Conservation (phyloP, 2,888 invertebrate genomes). For the Arctia plantaginis region DNA sequence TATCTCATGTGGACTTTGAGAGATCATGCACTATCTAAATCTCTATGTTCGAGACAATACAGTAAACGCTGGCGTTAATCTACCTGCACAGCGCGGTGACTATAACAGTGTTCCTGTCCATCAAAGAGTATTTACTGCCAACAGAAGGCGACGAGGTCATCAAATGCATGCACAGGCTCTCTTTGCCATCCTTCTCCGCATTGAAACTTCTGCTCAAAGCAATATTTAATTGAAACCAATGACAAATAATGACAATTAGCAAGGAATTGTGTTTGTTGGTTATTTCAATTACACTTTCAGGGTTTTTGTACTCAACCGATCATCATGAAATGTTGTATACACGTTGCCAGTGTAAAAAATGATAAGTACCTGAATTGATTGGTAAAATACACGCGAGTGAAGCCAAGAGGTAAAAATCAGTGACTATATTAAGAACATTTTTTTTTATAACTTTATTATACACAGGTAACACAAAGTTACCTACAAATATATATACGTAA, state of each 20-base stretch:
- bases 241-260: neutral
- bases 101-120: neutral
- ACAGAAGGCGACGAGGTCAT: neutral
- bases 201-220: neutral
- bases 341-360: too few relatives aligned
- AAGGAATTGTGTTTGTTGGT: too few relatives aligned
- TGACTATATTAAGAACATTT: too few relatives aligned
- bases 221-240: neutral
- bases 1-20: neutral
- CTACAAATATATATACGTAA: too few relatives aligned
- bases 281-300: too few relatives aligned
- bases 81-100: neutral
- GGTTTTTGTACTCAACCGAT: too few relatives aligned
- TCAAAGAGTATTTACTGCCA: neutral
- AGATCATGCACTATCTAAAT: neutral
- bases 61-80: neutral
- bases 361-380: too few relatives aligned
- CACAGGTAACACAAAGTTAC: too few relatives aligned
- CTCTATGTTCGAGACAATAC: slow-evolving; percentile 1
- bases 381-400: too few relatives aligned
- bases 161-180: neutral
- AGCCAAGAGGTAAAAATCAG: too few relatives aligned
- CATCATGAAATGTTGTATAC: too few relatives aligned
- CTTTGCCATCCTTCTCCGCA: neutral
- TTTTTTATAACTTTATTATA: too few relatives aligned